These are phyloP conservation scores for Lepidocolaptes lacrymiger DNA, from an alignment of 2,797 vertebrate genomes.

Conservation along the genomic window DNA sequence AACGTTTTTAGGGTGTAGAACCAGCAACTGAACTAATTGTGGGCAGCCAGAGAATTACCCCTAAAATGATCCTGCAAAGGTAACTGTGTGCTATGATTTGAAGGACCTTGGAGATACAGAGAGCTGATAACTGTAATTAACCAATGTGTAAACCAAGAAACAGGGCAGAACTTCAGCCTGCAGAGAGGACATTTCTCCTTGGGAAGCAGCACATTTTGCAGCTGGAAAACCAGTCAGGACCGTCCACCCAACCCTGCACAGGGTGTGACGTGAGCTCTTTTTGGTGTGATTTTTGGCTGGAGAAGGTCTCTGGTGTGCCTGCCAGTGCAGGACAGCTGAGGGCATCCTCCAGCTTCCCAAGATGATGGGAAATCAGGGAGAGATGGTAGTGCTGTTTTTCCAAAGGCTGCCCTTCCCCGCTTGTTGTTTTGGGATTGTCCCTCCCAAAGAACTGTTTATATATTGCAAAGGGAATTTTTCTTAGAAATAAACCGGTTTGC, in stretches of 20 bases:
- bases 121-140: background rate
- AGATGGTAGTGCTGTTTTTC: background rate
- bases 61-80: background rate
- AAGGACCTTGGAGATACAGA: background rate
- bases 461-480: background rate
- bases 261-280: fast-evolving
- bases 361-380: background rate
- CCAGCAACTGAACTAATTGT: background rate
- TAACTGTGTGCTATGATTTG: background rate
- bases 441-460: background rate
- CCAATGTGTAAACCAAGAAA: background rate
- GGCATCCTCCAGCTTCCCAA: background rate
- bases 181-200: background rate
- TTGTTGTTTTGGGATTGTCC: background rate
- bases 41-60: background rate
- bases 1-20: background rate
- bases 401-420: background rate
- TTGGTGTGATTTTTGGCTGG: background rate
- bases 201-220: background rate
- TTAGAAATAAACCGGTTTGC: background rate
- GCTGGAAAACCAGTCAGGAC: background rate
- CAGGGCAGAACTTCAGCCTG: background rate
- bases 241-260: background rate
- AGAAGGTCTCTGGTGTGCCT: background rate
- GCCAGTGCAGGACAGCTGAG: background rate